These are phyloP conservation scores for Eupeodes luniger DNA, from an alignment of 2,888 invertebrate genomes.

Conservation along the genomic window DNA sequence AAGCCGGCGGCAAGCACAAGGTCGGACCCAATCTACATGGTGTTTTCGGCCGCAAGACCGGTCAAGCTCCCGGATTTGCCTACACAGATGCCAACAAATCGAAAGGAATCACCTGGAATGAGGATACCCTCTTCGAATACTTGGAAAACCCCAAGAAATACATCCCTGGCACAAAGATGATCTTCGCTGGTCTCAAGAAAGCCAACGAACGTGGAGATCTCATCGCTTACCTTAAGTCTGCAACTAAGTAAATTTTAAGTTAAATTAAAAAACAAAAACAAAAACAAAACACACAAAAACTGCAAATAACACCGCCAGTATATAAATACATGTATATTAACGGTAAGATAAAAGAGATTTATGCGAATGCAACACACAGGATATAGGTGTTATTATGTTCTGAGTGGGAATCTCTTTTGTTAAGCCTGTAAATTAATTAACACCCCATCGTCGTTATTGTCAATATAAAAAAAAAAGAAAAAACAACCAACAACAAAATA, in stretches of 20 bases:
- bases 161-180: slow-evolving; percentile 99
- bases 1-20: slow-evolving; percentile 97
- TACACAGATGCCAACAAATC: slow-evolving; percentile 98
- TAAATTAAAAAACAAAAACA: background rate
- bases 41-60: slow-evolving; percentile 96
- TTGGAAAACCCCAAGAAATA: slow-evolving; percentile 99
- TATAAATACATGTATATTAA: slow-evolving; percentile 37
- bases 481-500: slow-evolving; percentile 45
- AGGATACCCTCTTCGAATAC: slow-evolving; percentile 96
- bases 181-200: slow-evolving; percentile 98
- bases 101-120: slow-evolving; percentile 98
- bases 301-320: slow-evolving; percentile 75
- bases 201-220: slow-evolving; percentile 96
- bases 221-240: slow-evolving; percentile 93
- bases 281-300: slow-evolving; percentile 35
- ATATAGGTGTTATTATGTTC: slow-evolving; percentile 23
- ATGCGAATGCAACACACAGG: slow-evolving; percentile 12
- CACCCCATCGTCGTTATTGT: slow-evolving; percentile 71
- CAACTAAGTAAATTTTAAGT: slow-evolving; percentile 73
- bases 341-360: slow-evolving; percentile 44
- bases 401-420: slow-evolving; percentile 51
- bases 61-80: slow-evolving; percentile 93
- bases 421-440: slow-evolving; percentile 46
- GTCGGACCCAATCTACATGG: slow-evolving; percentile 98
- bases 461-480: background rate